Evolutionary conservation across 2,888 invertebrate species (phyloP), one percentile per base, ranked within the genome.

Genomic region (Drosophila prolongata): DNA sequence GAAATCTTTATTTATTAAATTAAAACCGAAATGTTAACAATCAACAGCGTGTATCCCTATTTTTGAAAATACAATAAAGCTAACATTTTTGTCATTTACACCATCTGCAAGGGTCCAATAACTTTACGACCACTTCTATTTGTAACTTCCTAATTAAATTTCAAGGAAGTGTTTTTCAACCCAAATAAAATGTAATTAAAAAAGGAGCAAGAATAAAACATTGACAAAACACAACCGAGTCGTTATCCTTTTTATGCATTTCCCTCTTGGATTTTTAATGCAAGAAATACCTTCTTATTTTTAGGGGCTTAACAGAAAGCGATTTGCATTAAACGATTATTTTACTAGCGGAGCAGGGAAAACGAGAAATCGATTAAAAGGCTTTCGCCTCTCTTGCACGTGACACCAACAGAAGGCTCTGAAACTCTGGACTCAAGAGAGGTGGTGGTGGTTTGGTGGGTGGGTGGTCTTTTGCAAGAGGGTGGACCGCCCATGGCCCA

Each of bases 321-420:
- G 52, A 69, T 70, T 76, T 76, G 76, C 61, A 82, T 82, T 79
- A 88, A 88, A 70, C 78, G 77, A 75, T 83, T 83, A 88, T 80
- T 86, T 83, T 77, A 77, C 80, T 72, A 73, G 76, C 77, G n/a
- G 6, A 30, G 40, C 11, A 40, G 27, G 13, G 19, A 34, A 35
- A 67, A 13, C 16, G 71, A 65, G 79, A 84, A 83, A 82, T 82
- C 89, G 81, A 82, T 82, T 79, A 88, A 82, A 75, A 83, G 89
- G 83, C 75, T 75, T 73, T 73, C 74, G 75, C 56, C 49, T 53
- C 61, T 64, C 53, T 44, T 61, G 87, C 80, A 80, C 80, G 80
- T 80, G 85, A 73, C 80, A 65, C 50, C 56, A 40, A 49, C 62
- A 44, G 37, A 49, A 16, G 19, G 42, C 49, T 19, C 34, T 10